A percentile compares a stretch with the other conserved stretches of the same genome.
Conservation (phyloP, 2,797 vertebrate species). For the Antennarius maculatus region DNA sequence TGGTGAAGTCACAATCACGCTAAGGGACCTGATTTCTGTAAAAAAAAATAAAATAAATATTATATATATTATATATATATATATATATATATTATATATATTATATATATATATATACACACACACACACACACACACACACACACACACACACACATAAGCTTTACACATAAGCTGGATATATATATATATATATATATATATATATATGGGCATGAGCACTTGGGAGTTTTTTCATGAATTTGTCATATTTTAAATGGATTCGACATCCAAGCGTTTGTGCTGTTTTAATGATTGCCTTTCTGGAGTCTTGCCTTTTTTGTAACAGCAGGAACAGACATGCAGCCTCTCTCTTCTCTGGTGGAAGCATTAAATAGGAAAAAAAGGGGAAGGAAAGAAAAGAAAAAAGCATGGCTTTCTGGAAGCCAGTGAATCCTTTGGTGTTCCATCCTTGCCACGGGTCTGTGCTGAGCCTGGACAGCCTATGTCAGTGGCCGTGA, state of each 20-base stretch:
- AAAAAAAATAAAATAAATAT: not conserved
- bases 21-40: conserved; percentile 13
- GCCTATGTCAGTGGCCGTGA: conserved; percentile 58
- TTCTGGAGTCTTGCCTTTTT: conserved; percentile 30
- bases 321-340: conserved; percentile 46
- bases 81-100: too few species aligned
- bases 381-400: conserved; percentile 1
- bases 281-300: conserved; percentile 33
- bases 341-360: conserved; percentile 51
- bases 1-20: not conserved
- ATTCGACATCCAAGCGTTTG: conserved; percentile 27
- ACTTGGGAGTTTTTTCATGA: not conserved
- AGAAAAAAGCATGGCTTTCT: conserved; percentile 33
- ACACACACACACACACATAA: too few species aligned
- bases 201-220: too few species aligned
- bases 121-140: too few species aligned
- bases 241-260: conserved; percentile 21
- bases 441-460: conserved; percentile 66
- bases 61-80: too few species aligned
- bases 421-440: conserved; percentile 43
- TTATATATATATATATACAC: too few species aligned
- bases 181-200: too few species aligned
- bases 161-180: too few species aligned
- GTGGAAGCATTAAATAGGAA: conserved; percentile 33
- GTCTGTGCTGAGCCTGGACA: conserved; percentile 61